Evolutionary conservation across 2,113 vertebrate species (phyloP), one percentile per base, ranked within the genome.

Genomic region (Lampris incognitus): DNA sequence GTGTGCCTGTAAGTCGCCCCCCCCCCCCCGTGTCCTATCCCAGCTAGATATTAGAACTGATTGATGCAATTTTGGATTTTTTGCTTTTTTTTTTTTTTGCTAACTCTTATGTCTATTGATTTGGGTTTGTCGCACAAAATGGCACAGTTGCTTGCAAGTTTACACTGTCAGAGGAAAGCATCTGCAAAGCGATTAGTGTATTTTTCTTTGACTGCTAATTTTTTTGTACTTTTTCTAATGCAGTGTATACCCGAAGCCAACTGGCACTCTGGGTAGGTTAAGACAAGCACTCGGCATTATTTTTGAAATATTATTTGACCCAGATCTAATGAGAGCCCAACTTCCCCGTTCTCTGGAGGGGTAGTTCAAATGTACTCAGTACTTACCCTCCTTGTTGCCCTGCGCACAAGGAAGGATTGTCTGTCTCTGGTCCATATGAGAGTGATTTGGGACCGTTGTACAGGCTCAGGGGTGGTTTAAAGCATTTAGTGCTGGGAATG

Each of bases 371-470:
- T 37, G 9, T 24, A 7, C 44, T 36, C 9, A 36, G 9, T 42
- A 41, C 39, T 61, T 3, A 36, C 3, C 2, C 55, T 78, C 74
- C 67, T 46, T 55, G 57, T 0, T 44, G 68, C 42, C 75, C 51
- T 63, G 68, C 9, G 37, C n/a, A n/a, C 36, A 6, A 58, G 56
- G 36, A 13, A 42, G 24, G 50, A 46, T 13, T 13, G 8, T 7
- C 6, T 40, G 3, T 65, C n/a, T 88, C 74, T n/a, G 70, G 58
- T 54, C 88, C 91, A 94, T 92, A 83, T 94, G 94, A 68, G 84
- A 93, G 89, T 56, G 86, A 94, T 94, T 94, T 93, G 83, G 88
- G 79, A 66, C 85, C 75, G 69, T 73, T 60, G 80, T 74, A 77
- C 70, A 86, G 78, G 51, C 77, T 88, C 75, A 80, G 66, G 56